Base-by-base conservation (phyloP, 2,797 vertebrate species). In the Cottoperca gobio region DNA sequence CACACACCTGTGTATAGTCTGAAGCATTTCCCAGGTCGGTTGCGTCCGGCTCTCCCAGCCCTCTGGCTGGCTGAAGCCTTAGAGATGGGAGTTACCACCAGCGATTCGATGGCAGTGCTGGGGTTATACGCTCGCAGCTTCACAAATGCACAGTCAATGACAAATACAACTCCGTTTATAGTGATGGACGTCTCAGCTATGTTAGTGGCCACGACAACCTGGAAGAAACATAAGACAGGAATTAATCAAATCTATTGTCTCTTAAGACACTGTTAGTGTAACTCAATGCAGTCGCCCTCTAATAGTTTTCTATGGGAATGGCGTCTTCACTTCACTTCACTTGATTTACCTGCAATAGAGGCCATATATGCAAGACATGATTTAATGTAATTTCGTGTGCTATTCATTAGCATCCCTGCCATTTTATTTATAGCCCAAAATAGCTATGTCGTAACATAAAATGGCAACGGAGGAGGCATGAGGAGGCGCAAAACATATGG, bases 141-240 rank as follows among this genome's bases (percentile, higher is more conserved):
- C 79, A 99, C 96, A 45, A 99, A 99, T 1, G 98, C 98, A 62
- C 98, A 99, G 87, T 99, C 98, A 2, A 99, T 97, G 66, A 99
- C 97, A 1, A 97, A 99, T 0, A 96, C 89, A 0, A 99, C 75
- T 2, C 98, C 97, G 0, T 96, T 97, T 43, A 99, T 96, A 0
- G 98, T 99, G 86, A 99, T 97, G 77, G 98, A 99, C 3, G 98
- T 98, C 93, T 99, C 98, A 0, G 98, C 98, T 37, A 99, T 96
- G 79, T 99, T 99, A 14, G 98, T 99, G 48, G 98, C 97, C 9
- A 99, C 97, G 21, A 99, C 96, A 86, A 99, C 96, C 98, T 99
- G 88, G 37, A 64, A 48, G 26, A 78, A 43, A 54, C 48, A 72
- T 3, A 13, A 17, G 11, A 31, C 6, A 65, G 5, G 8, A n/a